Base-by-base conservation (phyloP, 2,888 invertebrate species). In the Timandra comae region DNA sequence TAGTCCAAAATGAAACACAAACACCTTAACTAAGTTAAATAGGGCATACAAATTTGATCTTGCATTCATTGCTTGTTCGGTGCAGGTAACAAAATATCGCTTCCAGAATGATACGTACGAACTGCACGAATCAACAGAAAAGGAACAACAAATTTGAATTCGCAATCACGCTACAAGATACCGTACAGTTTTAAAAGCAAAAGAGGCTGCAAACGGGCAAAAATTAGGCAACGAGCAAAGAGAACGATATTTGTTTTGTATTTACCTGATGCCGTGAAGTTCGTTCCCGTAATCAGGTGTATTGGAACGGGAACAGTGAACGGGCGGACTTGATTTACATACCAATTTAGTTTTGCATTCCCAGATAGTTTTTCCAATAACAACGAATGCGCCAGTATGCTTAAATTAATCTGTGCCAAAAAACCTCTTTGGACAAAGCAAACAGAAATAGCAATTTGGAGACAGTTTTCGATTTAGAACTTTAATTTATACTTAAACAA, bases 281-380 rank as follows among this genome's bases (percentile, higher is more conserved):
- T 56, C 56, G 61, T 61, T 63, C 56, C 46, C 52, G 66, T 73
- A 75, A 77, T 76, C 75, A 76, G 75, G 67, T 74, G 70, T 68
- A 69, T 73, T 58, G 65, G 57, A 56, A 63, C 63, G 46, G 54
- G 48, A 63, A 75, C 75, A 70, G 46, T 52, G 53, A 72, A 71
- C 66, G 63, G 77, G 77, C 68, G 73, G 73, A 54, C 62, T 69
- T 69, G 74, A 78, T 78, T 73, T 77, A 76, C 74, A 76, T 75
- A 69, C 65, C 73, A 73, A 74, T 77, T 72, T 71, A 65, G 69
- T 71, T 73, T 66, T 66, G 65, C 70, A 72, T 74, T 69, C 56
- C 48, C 55, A 55, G 52, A 49, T 63, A 62, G 65, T 72, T 73
- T 73, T 71, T 66, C 53, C 55, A 49, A 16, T 16, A 16, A 46